Conservation (phyloP, 2,888 invertebrate genomes). For the Mythimna pallens region DNA sequence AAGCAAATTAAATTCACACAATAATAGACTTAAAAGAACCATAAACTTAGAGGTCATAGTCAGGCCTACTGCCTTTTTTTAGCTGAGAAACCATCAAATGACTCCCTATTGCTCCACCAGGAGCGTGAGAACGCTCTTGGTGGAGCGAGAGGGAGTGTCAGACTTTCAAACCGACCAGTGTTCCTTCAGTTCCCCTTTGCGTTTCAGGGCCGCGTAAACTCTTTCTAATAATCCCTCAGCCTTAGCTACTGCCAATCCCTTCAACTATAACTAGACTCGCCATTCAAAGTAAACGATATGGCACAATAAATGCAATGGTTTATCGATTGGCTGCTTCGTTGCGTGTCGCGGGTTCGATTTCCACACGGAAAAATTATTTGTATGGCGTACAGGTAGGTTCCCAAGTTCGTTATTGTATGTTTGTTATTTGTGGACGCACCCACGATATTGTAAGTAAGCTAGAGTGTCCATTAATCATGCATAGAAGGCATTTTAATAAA, state of each 20-base stretch:
- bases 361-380: background rate
- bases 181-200: too few relatives aligned
- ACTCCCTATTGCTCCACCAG: too few relatives aligned
- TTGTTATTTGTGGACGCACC: background rate
- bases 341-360: background rate
- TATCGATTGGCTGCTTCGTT: background rate
- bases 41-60: background rate
- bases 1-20: background rate
- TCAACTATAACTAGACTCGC: too few relatives aligned
- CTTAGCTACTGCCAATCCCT: too few relatives aligned
- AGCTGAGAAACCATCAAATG: too few relatives aligned
- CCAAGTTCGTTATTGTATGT: background rate
- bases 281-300: too few relatives aligned
- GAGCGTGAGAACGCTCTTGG: too few relatives aligned
- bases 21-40: background rate
- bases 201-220: too few relatives aligned
- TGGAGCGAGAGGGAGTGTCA: too few relatives aligned
- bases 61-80: background rate
- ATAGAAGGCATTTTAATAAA: conserved; percentile 12
- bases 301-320: background rate
- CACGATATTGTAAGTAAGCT: conserved; percentile 1
- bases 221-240: too few relatives aligned
- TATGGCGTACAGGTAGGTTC: background rate
- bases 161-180: too few relatives aligned
- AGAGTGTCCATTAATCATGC: conserved; percentile 16